These are phyloP conservation scores for Heloderma charlesbogerti DNA, from an alignment of 2,113 vertebrate species.

Conservation along the genomic window DNA sequence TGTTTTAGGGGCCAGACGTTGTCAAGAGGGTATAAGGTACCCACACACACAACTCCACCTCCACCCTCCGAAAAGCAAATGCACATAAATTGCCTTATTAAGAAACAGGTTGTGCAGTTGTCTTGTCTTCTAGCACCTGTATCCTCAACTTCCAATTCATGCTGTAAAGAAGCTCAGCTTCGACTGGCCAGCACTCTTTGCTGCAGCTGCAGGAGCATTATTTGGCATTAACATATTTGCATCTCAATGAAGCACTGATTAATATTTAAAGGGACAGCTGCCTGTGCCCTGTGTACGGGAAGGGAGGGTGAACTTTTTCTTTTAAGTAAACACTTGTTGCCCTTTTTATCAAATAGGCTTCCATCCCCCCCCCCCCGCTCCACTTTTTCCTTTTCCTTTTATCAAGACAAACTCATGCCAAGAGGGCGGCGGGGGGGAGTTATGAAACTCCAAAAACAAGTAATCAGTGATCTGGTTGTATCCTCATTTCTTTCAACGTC, in stretches of 20 bases:
- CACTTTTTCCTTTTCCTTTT: slow-evolving; percentile 50
- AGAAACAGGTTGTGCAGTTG: slow-evolving; percentile 22
- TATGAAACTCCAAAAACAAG: slow-evolving; percentile 46
- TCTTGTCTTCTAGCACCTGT: slow-evolving; percentile 67
- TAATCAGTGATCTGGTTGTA: slow-evolving; percentile 67
- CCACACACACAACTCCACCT: slow-evolving; percentile 25
- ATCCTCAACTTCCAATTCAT: slow-evolving; percentile 64
- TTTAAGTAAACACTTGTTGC: slow-evolving; percentile 60
- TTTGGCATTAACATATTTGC: slow-evolving; percentile 72
- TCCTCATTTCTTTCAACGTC: slow-evolving; percentile 69
- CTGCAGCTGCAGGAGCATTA: slow-evolving; percentile 77
- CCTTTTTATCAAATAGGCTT: slow-evolving; percentile 56
- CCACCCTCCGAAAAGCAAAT: slow-evolving; percentile 11
- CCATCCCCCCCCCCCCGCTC: slow-evolving; percentile 31
- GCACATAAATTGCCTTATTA: slow-evolving; percentile 34
- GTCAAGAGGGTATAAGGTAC: slow-evolving; percentile 14
- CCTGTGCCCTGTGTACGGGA: slow-evolving; percentile 65
- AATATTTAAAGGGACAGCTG: slow-evolving; percentile 85
- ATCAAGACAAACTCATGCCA: slow-evolving; percentile 10
- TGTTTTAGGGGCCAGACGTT: slow-evolving; percentile 26
- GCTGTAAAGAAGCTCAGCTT: slow-evolving; percentile 36
- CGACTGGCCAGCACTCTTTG: slow-evolving; percentile 42
- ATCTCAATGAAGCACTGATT: slow-evolving; percentile 80
- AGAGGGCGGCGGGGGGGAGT: slow-evolving; percentile 7
- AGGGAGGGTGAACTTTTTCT: slow-evolving; percentile 52